Conservation (phyloP, 2,797 vertebrate species). For the Pseudomugil gertrudae region DNA sequence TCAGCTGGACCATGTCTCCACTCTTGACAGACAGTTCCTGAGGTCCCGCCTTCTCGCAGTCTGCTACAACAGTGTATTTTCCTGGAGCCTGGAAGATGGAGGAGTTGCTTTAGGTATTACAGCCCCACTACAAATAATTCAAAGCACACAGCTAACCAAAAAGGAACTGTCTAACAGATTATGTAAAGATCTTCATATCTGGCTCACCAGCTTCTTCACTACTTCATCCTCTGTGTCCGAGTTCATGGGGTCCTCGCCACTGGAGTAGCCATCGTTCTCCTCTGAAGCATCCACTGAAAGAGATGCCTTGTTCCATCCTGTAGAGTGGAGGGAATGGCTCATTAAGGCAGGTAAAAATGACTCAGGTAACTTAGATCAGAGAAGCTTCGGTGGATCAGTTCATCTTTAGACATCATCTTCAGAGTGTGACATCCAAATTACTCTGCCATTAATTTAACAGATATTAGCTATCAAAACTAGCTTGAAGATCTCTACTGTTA, state of each 20-base stretch:
- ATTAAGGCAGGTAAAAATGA: not conserved
- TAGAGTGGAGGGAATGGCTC: not conserved
- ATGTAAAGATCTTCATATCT: not conserved
- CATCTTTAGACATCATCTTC: not conserved
- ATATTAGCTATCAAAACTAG: not conserved
- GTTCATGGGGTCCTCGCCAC: constrained; percentile 89
- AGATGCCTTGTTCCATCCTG: constrained; percentile 89
- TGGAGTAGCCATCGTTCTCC: constrained; percentile 91
- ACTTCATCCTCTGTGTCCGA: constrained; percentile 90
- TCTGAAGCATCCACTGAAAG: constrained; percentile 88
- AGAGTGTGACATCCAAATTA: constrained; percentile 22
- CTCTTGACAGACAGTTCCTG: constrained; percentile 88
- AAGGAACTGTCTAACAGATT: not conserved
- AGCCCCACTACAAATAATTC: not conserved
- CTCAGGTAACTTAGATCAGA: not conserved
- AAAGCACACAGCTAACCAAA: not conserved
- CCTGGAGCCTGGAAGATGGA: constrained; percentile 83
- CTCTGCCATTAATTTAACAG: not conserved
- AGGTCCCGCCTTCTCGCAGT: constrained; percentile 85
- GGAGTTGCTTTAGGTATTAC: not conserved
- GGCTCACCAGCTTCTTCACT: constrained; percentile 86
- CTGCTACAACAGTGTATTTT: constrained; percentile 88
- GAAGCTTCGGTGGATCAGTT: no score
- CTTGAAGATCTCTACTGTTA: not conserved
- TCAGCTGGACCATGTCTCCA: constrained; percentile 91